Base-by-base conservation (phyloP, 2,797 vertebrate genomes). In the Trematomus bernacchii region DNA sequence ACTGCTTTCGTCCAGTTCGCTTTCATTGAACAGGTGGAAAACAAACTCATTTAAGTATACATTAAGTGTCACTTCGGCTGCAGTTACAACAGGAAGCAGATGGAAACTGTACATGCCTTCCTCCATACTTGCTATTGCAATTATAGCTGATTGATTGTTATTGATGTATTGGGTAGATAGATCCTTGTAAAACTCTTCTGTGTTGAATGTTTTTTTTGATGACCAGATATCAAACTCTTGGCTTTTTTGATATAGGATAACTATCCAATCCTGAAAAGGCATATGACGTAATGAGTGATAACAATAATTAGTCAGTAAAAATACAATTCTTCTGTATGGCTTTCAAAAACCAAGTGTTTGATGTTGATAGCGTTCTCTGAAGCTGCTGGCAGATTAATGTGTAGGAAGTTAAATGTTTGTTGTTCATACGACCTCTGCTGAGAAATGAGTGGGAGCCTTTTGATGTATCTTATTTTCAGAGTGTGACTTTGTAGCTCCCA, bases 391-490 rank as follows among this genome's bases (percentile, higher is more conserved):
- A 44, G 18, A 63, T 48, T 69, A 4, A 19, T 43, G 73, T 64
- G 37, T 62, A n/a, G 19, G 44, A 58, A 77, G 54, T 55, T 50
- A 43, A 63, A 76, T 18, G 53, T 66, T 51, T 76, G 66, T 80
- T 61, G 42, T 62, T 13, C 27, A 60, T 62, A 23, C 58, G 40
- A 51, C 27, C 16, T 33, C 43, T 5, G 55, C 62, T 3, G 64
- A 65, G 72, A 44, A 53, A 55, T 66, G 15, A 66, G 61, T n/a
- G 14, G 50, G 54, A 86, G 59, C 19, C 57, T 72, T 74, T 69
- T 79, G 52, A 84, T 83, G 59, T 44, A 9, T 66, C 57, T 83
- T 40, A 53, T 74, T 75, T 79, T 71, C 70, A 59, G 72, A 65
- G 68, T 43, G 53, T 18, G 61, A 51, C 70, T 80, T 53, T 84